Conservation (phyloP, 2,888 invertebrate species). For the Tachina lurida region DNA sequence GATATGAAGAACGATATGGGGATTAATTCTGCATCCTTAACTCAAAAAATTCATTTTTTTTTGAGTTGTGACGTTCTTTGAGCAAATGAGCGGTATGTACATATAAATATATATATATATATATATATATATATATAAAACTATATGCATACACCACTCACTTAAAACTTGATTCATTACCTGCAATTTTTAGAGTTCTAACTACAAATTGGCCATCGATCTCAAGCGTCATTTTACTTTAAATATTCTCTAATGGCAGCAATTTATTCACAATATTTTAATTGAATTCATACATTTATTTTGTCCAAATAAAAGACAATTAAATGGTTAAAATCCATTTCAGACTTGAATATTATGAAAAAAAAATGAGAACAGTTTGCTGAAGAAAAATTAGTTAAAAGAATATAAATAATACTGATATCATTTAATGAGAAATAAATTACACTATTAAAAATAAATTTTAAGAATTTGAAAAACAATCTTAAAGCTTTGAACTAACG, state of each 20-base stretch:
- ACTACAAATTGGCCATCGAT: constrained; percentile 21
- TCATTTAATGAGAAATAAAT: constrained; percentile 52
- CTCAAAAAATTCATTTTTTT: too few relatives aligned
- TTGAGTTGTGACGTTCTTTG: too few relatives aligned
- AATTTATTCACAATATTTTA: constrained; percentile 29
- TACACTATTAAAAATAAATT: constrained; percentile 26
- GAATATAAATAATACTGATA: constrained; percentile 23
- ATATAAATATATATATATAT: too few relatives aligned
- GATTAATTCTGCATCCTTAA: too few relatives aligned
- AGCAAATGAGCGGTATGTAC: too few relatives aligned
- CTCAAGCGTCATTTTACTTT: constrained; percentile 3
- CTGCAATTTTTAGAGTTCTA: background rate
- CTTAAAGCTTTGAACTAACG: constrained; percentile 29
- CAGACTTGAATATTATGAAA: too few relatives aligned
- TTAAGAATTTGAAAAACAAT: constrained; percentile 28
- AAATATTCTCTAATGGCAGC: constrained; percentile 34
- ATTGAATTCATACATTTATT: constrained; percentile 40
- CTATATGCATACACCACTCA: background rate
- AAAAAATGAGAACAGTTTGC: constrained; percentile 7
- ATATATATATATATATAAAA: too few relatives aligned
- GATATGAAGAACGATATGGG: too few relatives aligned
- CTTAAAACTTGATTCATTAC: background rate
- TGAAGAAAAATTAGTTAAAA: background rate
- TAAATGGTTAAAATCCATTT: background rate
- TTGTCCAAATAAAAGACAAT: constrained; percentile 7